Conservation (phyloP, 2,113 vertebrate genomes). For the Xerus inauris region DNA sequence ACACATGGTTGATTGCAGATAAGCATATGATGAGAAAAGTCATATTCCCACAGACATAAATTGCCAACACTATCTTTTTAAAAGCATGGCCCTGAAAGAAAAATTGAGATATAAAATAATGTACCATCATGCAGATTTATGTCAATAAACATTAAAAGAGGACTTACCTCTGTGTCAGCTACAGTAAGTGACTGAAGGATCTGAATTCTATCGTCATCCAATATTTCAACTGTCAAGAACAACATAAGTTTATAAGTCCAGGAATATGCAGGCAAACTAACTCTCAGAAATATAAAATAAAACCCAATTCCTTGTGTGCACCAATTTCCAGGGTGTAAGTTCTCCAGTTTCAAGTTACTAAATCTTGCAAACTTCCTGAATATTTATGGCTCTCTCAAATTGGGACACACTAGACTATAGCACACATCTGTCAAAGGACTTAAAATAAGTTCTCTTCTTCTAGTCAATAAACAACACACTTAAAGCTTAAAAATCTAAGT, state of each 20-base stretch:
- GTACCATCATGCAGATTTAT: neutral
- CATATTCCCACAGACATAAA: slow-evolving; percentile 91
- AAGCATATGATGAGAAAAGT: slow-evolving; percentile 88
- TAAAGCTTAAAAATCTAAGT: neutral
- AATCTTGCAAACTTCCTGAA: neutral
- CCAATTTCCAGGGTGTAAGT: neutral
- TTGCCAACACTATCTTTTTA: slow-evolving; percentile 87
- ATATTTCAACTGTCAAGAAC: slow-evolving; percentile 82
- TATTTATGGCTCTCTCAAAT: neutral
- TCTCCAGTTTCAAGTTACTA: neutral
- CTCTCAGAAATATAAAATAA: neutral
- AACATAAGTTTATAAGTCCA: neutral
- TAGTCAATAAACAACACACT: neutral
- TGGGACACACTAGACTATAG: neutral
- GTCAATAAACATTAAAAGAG: slow-evolving; percentile 14
- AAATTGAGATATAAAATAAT: slow-evolving; percentile 38
- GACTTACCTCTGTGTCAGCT: slow-evolving; percentile 85
- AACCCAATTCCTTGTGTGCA: neutral
- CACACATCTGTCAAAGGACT: neutral
- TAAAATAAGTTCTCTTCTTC: neutral
- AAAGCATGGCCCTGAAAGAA: slow-evolving; percentile 87
- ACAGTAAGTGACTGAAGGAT: slow-evolving; percentile 86
- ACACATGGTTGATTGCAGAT: slow-evolving; percentile 85
- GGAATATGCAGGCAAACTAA: neutral
- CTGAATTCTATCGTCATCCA: slow-evolving; percentile 89